A percentile compares a stretch with the other conserved stretches of the same genome.
These are phyloP conservation scores for Lepidurus apus DNA, from an alignment of 1,140 invertebrate species.

Conservation along the genomic window DNA sequence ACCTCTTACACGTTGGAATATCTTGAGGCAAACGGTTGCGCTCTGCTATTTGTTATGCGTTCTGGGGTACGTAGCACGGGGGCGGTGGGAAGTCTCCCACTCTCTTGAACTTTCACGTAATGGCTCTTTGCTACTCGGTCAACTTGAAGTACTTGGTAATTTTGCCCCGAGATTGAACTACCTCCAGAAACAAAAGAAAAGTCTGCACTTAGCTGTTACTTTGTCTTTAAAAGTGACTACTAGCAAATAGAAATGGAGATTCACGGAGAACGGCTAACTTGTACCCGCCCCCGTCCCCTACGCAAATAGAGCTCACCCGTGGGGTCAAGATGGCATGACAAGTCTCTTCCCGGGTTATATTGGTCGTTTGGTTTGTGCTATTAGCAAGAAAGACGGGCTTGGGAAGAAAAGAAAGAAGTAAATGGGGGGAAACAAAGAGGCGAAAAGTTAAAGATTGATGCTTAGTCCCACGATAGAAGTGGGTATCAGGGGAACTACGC, in stretches of 20 bases:
- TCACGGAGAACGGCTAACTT: too few relatives aligned
- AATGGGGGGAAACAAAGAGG: background rate
- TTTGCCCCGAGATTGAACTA: background rate
- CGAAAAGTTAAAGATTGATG: background rate
- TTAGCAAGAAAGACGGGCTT: background rate
- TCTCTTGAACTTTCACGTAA: background rate
- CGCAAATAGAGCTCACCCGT: background rate
- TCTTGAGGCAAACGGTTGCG: background rate
- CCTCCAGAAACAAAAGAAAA: background rate
- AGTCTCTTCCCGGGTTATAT: background rate
- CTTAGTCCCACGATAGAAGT: background rate
- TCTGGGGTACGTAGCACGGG: background rate
- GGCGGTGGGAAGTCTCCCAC: background rate
- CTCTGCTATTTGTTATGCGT: background rate
- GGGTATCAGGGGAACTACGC: constrained; percentile 9
- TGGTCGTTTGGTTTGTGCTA: background rate
- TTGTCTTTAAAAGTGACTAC: too few relatives aligned
- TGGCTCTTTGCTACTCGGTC: background rate
- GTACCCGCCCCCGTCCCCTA: background rate
- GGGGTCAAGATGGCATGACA: background rate
- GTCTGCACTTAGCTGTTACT: too few relatives aligned
- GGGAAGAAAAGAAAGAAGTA: background rate
- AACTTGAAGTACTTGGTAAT: background rate
- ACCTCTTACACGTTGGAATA: background rate
- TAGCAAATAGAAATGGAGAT: too few relatives aligned